Percentiles rank a stretch among this genome's conserved stretches.
These are phyloP conservation scores for Phrynocephalus vlangalii DNA, from an alignment of 2,797 vertebrate genomes.

Conservation along the genomic window DNA sequence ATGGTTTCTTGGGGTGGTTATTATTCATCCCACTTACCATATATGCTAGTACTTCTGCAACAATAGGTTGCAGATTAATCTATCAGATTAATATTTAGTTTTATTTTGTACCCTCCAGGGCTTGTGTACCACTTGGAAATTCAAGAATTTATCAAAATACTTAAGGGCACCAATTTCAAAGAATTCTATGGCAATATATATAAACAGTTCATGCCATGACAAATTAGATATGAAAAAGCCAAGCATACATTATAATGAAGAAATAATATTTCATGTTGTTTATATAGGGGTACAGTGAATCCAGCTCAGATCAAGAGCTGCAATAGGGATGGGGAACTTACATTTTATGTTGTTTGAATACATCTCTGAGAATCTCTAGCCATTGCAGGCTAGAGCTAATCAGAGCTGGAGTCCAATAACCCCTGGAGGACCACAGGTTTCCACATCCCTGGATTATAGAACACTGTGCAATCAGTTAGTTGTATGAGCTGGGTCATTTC, in stretches of 20 bases:
- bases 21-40: not conserved
- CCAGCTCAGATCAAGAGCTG: not conserved
- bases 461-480: not conserved
- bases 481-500: not conserved
- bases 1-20: not conserved
- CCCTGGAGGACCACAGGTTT: not conserved
- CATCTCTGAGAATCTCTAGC: not conserved
- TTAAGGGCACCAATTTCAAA: not conserved
- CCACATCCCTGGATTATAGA: not conserved
- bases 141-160: rapidly evolving
- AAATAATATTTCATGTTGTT: not conserved
- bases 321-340: not conserved
- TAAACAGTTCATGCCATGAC: not conserved
- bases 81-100: not conserved
- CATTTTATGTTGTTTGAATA: not conserved
- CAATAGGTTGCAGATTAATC: not conserved
- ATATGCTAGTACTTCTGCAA: not conserved
- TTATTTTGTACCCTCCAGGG: not conserved
- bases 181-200: rapidly evolving
- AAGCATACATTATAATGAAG: constrained; percentile 7
- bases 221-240: not conserved
- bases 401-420: not conserved
- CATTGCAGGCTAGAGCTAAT: not conserved
- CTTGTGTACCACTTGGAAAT: not conserved
- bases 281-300: not conserved